Evolutionary conservation across 2,797 vertebrate genomes (phyloP).

Genomic region (Chanos chanos): DNA sequence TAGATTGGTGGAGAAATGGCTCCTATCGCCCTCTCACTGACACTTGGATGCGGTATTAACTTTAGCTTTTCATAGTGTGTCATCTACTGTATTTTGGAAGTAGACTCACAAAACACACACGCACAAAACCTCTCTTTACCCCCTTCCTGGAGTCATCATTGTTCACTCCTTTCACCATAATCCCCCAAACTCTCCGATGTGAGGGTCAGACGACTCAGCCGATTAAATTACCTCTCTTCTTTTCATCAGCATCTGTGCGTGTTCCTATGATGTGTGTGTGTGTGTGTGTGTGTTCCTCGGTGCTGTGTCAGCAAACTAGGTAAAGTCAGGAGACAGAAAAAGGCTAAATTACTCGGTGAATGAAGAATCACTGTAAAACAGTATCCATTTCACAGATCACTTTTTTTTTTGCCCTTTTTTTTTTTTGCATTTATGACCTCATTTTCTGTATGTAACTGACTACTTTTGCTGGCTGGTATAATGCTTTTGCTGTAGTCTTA

Average conservation of each 20-base stretch:
- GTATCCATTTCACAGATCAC: slow-evolving; percentile 15
- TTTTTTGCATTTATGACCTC: slow-evolving; percentile 20
- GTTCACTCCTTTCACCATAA: too few relatives aligned
- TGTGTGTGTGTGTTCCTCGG: slow-evolving; percentile 31
- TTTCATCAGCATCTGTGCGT: too few relatives aligned
- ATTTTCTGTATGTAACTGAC: slow-evolving; percentile 13
- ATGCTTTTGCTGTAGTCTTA: not conserved
- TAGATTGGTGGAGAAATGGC: slow-evolving; percentile 56
- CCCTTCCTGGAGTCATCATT: not conserved
- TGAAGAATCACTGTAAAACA: slow-evolving; percentile 19
- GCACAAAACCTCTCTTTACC: not conserved
- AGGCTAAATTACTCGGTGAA: too few relatives aligned
- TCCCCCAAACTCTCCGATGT: too few relatives aligned
- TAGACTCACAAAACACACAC: not conserved
- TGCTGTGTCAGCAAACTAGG: slow-evolving; percentile 7
- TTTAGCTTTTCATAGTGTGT: not conserved
- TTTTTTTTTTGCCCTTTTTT: slow-evolving; percentile 1
- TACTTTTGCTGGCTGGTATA: slow-evolving; percentile 4
- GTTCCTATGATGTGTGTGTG: too few relatives aligned
- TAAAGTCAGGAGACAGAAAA: slow-evolving; percentile 6
- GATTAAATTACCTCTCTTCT: too few relatives aligned
- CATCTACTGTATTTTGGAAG: not conserved
- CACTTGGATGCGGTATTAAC: slow-evolving; percentile 48
- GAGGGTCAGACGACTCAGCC: too few relatives aligned
- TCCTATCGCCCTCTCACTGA: slow-evolving; percentile 44